These are phyloP conservation scores for Rhaphigaster nebulosa DNA, from an alignment of 2,888 invertebrate genomes.

Conservation along the genomic window DNA sequence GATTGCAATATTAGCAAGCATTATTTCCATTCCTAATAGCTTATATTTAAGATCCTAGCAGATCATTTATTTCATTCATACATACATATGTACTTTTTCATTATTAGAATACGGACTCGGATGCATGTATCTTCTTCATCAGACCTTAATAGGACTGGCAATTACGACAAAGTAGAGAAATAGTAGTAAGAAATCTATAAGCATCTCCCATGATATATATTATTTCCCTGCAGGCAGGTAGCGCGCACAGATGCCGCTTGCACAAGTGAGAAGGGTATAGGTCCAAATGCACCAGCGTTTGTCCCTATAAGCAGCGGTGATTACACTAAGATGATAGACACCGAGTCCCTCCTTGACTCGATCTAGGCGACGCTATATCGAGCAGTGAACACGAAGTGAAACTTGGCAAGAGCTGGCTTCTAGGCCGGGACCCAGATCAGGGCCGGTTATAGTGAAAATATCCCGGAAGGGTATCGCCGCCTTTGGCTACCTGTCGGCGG, in stretches of 20 bases:
- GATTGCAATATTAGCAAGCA: no score
- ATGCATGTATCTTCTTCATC: no score
- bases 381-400: conserved; percentile 24
- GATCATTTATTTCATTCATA: no score
- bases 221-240: no score
- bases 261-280: background rate
- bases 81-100: no score
- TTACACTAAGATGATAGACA: background rate
- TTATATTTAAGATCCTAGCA: no score
- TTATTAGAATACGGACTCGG: no score
- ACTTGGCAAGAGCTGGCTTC: background rate
- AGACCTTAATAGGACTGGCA: no score
- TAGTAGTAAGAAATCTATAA: no score
- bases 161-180: no score
- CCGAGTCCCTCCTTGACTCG: background rate
- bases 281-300: background rate
- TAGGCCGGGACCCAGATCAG: conserved; percentile 46
- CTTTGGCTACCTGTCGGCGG: background rate
- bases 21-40: no score
- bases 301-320: background rate
- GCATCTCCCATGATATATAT: no score
- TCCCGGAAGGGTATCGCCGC: conserved; percentile 23
- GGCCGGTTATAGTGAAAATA: conserved; percentile 34
- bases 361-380: conserved; percentile 15
- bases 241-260: background rate